Evolutionary conservation across 2,888 invertebrate genomes (phyloP).

Genomic region (Netelia virgata): DNA sequence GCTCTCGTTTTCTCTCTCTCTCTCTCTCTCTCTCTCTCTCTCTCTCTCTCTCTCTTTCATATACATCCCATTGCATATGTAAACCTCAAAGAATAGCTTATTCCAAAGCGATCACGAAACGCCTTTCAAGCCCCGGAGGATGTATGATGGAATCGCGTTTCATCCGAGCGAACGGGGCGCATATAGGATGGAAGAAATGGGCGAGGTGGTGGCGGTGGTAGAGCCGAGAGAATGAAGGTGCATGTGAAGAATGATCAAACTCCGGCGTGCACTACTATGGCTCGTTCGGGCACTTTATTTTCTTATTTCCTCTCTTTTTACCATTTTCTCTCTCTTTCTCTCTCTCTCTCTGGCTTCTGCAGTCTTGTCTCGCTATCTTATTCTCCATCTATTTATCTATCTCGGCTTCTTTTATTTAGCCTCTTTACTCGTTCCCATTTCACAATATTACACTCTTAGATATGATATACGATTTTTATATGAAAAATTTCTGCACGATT

Average conservation of each 20-base stretch:
- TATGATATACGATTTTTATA: neutral
- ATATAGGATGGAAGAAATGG: slow-evolving; percentile 67
- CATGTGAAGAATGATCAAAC: slow-evolving; percentile 64
- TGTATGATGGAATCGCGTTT: slow-evolving; percentile 77
- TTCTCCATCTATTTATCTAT: slow-evolving; percentile 22
- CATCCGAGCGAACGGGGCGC: slow-evolving; percentile 43
- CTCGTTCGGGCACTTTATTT: slow-evolving; percentile 46
- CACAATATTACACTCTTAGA: slow-evolving; percentile 6
- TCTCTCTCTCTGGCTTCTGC: neutral
- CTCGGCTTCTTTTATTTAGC: slow-evolving; percentile 3
- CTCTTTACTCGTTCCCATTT: slow-evolving; percentile 21
- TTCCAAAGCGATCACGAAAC: slow-evolving; percentile 82
- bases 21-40: slow-evolving; percentile 12
- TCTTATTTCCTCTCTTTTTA: slow-evolving; percentile 39
- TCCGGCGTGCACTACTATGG: slow-evolving; percentile 17
- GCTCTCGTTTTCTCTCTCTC: slow-evolving; percentile 11
- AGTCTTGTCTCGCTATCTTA: slow-evolving; percentile 30
- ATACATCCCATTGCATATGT: slow-evolving; percentile 75
- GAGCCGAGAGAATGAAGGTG: slow-evolving; percentile 14
- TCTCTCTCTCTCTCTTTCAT: slow-evolving; percentile 28
- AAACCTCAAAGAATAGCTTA: slow-evolving; percentile 82
- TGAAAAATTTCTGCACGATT: neutral
- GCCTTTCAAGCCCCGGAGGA: slow-evolving; percentile 79
- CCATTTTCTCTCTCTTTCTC: slow-evolving; percentile 3
- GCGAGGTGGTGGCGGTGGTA: slow-evolving; percentile 6